Conservation (phyloP, 2,113 vertebrate species). For the Hippocampus barbouri region DNA sequence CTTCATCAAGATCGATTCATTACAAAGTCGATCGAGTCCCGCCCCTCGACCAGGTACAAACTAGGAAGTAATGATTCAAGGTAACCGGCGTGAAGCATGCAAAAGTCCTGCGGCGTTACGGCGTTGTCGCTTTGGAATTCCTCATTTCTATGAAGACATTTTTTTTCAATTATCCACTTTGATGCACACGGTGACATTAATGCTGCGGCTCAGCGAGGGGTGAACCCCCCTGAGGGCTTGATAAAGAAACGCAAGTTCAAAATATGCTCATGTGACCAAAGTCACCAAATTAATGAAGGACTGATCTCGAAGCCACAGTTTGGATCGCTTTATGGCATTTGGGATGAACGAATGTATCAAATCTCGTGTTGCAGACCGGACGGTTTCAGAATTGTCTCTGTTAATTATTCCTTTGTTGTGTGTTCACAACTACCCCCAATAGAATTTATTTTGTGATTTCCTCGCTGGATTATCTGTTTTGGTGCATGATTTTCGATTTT, state of each 20-base stretch:
- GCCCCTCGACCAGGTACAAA: not conserved
- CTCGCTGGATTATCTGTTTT: too few relatives aligned
- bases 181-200: slow-evolving; percentile 48
- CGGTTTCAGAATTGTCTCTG: too few relatives aligned
- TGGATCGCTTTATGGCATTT: too few relatives aligned
- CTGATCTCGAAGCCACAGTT: not conserved
- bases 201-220: slow-evolving; percentile 35
- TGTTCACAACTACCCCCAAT: too few relatives aligned
- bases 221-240: slow-evolving; percentile 30
- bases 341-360: too few relatives aligned
- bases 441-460: too few relatives aligned
- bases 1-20: too few relatives aligned
- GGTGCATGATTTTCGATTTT: not conserved
- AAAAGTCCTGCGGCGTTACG: not conserved
- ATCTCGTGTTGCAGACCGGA: too few relatives aligned
- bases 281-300: slow-evolving; percentile 34
- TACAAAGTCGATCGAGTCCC: too few relatives aligned
- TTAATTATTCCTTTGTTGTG: too few relatives aligned
- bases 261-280: slow-evolving; percentile 25
- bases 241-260: slow-evolving; percentile 19
- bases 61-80: not conserved
- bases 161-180: slow-evolving; percentile 57
- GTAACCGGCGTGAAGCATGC: not conserved
- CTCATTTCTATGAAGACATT: slow-evolving; percentile 38
- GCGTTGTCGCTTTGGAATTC: not conserved